Conservation (phyloP, 1,140 invertebrate genomes). For the Goniozus legneri region DNA sequence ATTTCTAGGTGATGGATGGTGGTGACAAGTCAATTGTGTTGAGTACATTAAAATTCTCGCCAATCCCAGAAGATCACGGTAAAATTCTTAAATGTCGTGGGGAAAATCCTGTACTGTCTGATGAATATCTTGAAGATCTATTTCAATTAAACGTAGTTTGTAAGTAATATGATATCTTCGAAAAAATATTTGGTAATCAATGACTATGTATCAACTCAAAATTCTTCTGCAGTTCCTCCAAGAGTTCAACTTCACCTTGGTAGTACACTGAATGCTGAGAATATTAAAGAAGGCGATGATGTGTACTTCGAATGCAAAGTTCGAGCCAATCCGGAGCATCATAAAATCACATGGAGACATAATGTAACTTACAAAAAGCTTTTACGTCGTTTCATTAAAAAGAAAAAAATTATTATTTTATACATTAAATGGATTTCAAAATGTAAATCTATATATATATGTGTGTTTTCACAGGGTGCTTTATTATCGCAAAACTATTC, state of each 20-base stretch:
- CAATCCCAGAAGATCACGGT: constrained; percentile 77
- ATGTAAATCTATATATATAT: too few relatives aligned
- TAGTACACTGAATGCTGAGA: constrained; percentile 77
- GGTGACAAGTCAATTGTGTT: constrained; percentile 68
- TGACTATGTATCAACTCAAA: too few relatives aligned
- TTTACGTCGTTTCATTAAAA: background rate
- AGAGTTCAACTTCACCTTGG: constrained; percentile 77
- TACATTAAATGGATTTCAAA: background rate
- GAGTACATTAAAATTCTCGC: constrained; percentile 75
- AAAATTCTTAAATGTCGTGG: constrained; percentile 79
- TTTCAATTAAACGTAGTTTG: constrained; percentile 82
- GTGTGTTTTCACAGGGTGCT: constrained; percentile 67
- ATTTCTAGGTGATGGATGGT: constrained; percentile 59
- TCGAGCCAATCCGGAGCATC: constrained; percentile 78
- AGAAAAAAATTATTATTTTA: background rate
- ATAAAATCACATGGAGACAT: constrained; percentile 82
- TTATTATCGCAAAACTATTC: constrained; percentile 77
- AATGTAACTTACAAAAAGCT: constrained; percentile 64
- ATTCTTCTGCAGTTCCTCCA: constrained; percentile 71
- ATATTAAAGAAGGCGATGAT: constrained; percentile 89
- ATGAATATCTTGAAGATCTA: constrained; percentile 72
- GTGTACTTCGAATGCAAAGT: constrained; percentile 93
- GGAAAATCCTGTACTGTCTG: constrained; percentile 72
- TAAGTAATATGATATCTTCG: constrained; percentile 59
- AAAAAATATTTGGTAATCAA: too few relatives aligned